Evolutionary conservation across 2,888 invertebrate genomes (phyloP), one percentile per base, ranked within the genome.

Genomic region (Hemicrepidius hirtus): DNA sequence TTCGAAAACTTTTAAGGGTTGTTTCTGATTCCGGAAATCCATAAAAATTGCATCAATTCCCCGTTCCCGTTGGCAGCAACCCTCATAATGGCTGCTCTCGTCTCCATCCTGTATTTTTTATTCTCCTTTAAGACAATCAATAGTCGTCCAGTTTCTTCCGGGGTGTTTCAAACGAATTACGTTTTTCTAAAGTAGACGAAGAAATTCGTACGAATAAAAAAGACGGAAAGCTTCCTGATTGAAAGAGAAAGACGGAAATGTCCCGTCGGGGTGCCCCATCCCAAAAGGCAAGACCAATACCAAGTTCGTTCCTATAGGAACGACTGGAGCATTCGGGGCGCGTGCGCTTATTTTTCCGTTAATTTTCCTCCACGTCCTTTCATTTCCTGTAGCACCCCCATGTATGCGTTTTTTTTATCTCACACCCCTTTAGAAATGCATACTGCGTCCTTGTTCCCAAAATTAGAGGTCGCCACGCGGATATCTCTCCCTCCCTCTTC

Each of bases 241-340:
- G 21, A 16, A 13, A 41, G 40, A 24, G 6, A 40, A 40, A 53
- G 55, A 66, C 20, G 21, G 66, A 55, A n/a, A 20, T 16, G 66
- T 55, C 66, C 66, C 55, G 66, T 12, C 65, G 28, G 28, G 46
- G 24, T 24, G 24, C 37, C 49, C 35, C 35, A 55, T 66, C 41
- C 35, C 66, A 55, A 50, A 21, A 32, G 28, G 37, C 21, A 64
- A 65, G 18, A 13, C 65, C 65, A 40, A 64, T 64, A 64, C 49
- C 50, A 20, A 49, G 28, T 35, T 46, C 12, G 67, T 57, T 67
- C 67, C 67, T 57, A 67, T 67, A 59, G 67, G 67, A 67, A 67
- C 67, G 67, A 59, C 44, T 59, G 57, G 67, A 59, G n/a, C 32
- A 44, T 16, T 28, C 44, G 9, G 57, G 4, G 18, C 66, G 66